Percentiles rank a stretch among this genome's conserved stretches.
Evolutionary conservation across 2,113 vertebrate species (phyloP).

Genomic region (Felis chaus): DNA sequence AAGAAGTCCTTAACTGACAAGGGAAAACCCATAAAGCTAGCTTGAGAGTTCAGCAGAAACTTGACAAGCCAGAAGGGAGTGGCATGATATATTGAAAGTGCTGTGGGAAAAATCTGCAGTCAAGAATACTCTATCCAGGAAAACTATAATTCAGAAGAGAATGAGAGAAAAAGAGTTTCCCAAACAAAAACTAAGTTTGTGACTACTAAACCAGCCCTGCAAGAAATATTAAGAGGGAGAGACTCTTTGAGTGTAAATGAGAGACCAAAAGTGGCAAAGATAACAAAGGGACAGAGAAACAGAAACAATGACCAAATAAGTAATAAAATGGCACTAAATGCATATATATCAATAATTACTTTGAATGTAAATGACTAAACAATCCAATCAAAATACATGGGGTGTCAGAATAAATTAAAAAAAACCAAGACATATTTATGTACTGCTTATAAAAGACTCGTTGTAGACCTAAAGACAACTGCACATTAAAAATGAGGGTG

Average conservation of each 20-base stretch:
- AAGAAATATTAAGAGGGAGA: not conserved
- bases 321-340: not conserved
- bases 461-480: not conserved
- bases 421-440: not conserved
- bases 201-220: not conserved
- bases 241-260: not conserved
- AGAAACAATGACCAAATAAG: not conserved
- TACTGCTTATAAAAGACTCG: not conserved
- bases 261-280: not conserved
- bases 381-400: not conserved
- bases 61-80: not conserved
- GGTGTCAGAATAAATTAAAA: not conserved
- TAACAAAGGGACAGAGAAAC: not conserved
- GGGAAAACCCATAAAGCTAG: not conserved
- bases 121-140: not conserved
- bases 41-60: not conserved
- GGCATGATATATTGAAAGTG: not conserved
- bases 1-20: not conserved
- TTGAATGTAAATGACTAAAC: not conserved
- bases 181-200: not conserved
- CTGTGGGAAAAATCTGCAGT: not conserved
- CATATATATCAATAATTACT: not conserved
- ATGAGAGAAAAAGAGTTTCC: not conserved
- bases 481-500: not conserved
- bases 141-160: not conserved